These are phyloP conservation scores for Coptodon rendalli DNA, from an alignment of 2,113 vertebrate species.

Conservation along the genomic window DNA sequence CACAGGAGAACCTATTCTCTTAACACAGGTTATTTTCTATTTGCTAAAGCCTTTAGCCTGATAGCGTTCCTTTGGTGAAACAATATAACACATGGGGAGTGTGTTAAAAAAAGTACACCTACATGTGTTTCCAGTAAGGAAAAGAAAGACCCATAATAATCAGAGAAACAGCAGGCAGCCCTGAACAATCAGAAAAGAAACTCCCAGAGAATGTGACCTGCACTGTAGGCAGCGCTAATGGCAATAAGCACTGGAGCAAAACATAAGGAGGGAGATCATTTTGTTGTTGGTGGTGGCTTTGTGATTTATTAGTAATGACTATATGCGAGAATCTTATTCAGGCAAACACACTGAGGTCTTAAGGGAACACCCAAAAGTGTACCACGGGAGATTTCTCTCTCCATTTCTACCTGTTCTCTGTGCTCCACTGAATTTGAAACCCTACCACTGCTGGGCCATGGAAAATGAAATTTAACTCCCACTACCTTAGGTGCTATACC, in stretches of 20 bases:
- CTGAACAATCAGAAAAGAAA: neutral
- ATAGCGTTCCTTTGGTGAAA: slow-evolving; percentile 44
- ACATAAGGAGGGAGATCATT: neutral
- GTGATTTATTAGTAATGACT: slow-evolving; percentile 4
- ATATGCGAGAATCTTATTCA: neutral
- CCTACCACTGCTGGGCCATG: neutral
- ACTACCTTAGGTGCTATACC: neutral
- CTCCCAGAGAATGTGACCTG: neutral
- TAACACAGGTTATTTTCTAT: neutral
- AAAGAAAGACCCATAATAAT: neutral
- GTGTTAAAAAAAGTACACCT: neutral
- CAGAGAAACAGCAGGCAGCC: neutral
- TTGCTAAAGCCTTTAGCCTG: neutral
- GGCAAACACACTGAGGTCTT: neutral
- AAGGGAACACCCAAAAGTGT: neutral
- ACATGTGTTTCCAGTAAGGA: slow-evolving; percentile 11
- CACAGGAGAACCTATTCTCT: neutral
- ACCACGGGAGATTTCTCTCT: slow-evolving; percentile 2
- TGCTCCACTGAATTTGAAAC: slow-evolving; percentile 2
- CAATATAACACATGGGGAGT: slow-evolving; percentile 22
- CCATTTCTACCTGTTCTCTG: slow-evolving; percentile 2
- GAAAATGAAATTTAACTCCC: slow-evolving; percentile 39
- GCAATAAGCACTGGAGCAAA: slow-evolving; percentile 16
- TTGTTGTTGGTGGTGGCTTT: neutral
- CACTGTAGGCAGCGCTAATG: slow-evolving; percentile 6